A percentile compares a stretch with the other conserved stretches of the same genome.
phyloP scores from a whole-genome alignment of 2,113 vertebrate genomes.

The Eonycteris spelaea region DNA sequence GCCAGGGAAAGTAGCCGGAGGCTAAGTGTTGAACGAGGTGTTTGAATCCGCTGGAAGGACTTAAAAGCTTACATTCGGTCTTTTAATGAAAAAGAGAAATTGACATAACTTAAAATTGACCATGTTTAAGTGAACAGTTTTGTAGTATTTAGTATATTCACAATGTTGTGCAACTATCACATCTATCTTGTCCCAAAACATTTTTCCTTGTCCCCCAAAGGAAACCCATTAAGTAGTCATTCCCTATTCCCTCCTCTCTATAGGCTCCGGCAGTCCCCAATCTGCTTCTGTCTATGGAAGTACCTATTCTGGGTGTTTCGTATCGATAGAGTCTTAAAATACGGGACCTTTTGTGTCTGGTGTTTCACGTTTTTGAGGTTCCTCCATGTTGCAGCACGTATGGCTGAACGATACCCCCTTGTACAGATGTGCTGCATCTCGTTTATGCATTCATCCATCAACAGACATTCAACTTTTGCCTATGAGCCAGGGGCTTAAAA shows the following conservation, averaged over 20 bases:
- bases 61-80: not conserved
- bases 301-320: not conserved
- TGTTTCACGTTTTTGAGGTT: not conserved
- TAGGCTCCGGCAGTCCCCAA: not conserved
- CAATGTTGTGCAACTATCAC: not conserved
- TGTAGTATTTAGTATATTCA: not conserved
- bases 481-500: not conserved
- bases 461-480: not conserved
- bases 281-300: not conserved
- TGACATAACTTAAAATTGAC: not conserved
- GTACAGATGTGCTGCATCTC: too few species aligned
- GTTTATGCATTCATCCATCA: not conserved
- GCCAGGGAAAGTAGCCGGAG: not conserved
- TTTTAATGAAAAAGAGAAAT: not conserved
- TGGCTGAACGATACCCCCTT: not conserved
- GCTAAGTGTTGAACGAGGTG: not conserved
- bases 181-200: not conserved
- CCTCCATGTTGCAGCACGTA: not conserved
- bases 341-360: not conserved
- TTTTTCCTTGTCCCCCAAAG: not conserved
- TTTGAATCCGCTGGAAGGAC: not conserved
- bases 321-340: not conserved
- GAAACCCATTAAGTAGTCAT: not conserved
- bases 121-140: not conserved
- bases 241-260: not conserved